Conservation (phyloP, 2,113 vertebrate species). For the Chaetorhynchus papuensis region DNA sequence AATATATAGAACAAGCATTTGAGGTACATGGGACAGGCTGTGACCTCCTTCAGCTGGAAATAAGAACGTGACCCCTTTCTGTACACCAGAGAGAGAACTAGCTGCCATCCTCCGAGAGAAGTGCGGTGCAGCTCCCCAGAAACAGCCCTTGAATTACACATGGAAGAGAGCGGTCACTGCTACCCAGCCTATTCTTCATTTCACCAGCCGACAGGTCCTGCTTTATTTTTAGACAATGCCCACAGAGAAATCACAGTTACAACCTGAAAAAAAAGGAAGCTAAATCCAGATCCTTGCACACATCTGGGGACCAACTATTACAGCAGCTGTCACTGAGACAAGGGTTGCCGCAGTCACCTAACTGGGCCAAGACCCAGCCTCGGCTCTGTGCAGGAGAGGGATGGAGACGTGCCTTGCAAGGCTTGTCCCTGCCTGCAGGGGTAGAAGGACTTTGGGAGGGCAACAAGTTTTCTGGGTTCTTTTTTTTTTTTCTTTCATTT, state of each 20-base stretch:
- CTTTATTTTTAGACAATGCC: background rate
- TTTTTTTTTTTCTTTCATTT: background rate
- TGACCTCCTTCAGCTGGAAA: background rate
- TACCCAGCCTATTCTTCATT: background rate
- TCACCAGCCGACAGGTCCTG: rapidly evolving
- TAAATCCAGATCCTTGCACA: background rate
- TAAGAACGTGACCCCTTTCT: background rate
- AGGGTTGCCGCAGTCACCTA: background rate
- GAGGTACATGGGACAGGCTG: background rate
- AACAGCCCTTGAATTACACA: background rate
- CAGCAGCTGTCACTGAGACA: background rate
- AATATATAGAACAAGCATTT: background rate
- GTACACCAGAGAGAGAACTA: background rate
- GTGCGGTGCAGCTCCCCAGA: rapidly evolving
- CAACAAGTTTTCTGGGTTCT: rapidly evolving
- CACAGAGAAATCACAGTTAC: background rate
- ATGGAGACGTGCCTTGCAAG: background rate
- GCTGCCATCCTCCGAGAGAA: rapidly evolving
- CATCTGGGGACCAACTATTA: background rate
- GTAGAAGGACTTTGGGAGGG: background rate
- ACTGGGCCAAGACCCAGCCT: background rate
- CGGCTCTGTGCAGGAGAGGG: rapidly evolving
- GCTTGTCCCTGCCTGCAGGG: background rate
- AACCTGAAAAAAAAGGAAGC: background rate
- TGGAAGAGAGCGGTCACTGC: rapidly evolving